Base-by-base conservation (phyloP, 2,797 vertebrate species). In the Anguilla pacifica region DNA sequence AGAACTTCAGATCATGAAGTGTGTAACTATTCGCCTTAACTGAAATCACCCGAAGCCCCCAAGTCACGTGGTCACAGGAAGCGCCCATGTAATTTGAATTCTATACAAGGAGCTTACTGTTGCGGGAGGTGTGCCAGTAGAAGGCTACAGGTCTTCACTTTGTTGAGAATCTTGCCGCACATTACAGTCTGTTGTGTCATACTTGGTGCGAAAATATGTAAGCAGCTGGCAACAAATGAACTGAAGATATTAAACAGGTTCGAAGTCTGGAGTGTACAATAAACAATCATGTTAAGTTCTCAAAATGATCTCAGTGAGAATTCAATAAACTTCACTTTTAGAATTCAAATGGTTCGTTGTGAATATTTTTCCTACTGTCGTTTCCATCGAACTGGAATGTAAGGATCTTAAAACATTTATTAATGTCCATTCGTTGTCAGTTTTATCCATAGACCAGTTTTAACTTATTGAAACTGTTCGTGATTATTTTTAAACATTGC, bases 91-190 rank as follows among this genome's bases (percentile, higher is more conserved):
- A 46, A 84, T 86, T 88, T 53, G 85, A 83, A 86, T 86, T 72
- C 59, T 83, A 35, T 79, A 88, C 85, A 88, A 88, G 87, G 77
- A 86, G 10, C 19, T 46, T 49, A 85, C 88, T 86, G 77, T 86
- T 88, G 31, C 9, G 55, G 22, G 61, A 67, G 31, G 17, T 83
- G 61, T 70, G 31, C 25, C 72, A 39, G 79, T 9, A 72, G 77
- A n/a, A 6, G 59, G 22, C 19, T 22, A 86, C 84, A 81, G 84
- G 25, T 88, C 83, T 82, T 81, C 43, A 85, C 53, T 85, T 55
- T 39, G 49, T 64, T 74, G 28, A 85, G 57, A 84, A 59, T 59
- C 19, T 70, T 39, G 49, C 15, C 17, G 79, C 46, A n/a, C 43
- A 31, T 51, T 25, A 49, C 25, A n/a, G 79, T n/a, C 43, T 51